Evolutionary conservation across 2,797 vertebrate genomes (phyloP).

Genomic region (Channa striata): DNA sequence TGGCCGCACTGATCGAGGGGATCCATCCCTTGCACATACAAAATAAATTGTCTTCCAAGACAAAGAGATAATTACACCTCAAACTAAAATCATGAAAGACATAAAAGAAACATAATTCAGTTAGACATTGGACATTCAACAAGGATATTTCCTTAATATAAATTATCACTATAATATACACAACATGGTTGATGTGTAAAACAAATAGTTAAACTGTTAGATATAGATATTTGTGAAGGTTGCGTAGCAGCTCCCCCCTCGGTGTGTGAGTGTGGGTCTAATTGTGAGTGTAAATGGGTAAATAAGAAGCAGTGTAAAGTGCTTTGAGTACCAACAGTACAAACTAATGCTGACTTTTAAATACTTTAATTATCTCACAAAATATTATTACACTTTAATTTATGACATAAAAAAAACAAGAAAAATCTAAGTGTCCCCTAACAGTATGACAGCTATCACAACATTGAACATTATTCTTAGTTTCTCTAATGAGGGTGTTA

Average conservation of each 20-base stretch:
- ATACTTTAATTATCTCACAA: constrained; percentile 23
- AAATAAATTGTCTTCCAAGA: neutral
- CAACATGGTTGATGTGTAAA: neutral
- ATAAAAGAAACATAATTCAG: too few species aligned
- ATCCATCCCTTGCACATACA: neutral
- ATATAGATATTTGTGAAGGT: too few species aligned
- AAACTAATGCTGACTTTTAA: neutral
- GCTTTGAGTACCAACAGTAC: too few species aligned
- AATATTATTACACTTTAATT: constrained; percentile 11
- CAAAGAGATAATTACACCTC: neutral
- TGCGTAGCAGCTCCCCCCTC: too few species aligned
- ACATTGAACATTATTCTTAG: constrained; percentile 24
- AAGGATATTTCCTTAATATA: too few species aligned
- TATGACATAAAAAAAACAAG: constrained; percentile 5
- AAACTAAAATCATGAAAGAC: neutral
- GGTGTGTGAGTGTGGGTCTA: too few species aligned
- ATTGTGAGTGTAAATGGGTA: too few species aligned
- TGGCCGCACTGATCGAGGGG: neutral
- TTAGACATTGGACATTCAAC: too few species aligned
- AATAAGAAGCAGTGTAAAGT: too few species aligned
- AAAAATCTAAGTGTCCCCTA: neutral
- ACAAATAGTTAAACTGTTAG: neutral
- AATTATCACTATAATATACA: too few species aligned
- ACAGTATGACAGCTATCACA: constrained; percentile 6
- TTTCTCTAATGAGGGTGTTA: constrained; percentile 50